Conservation (phyloP, 2,888 invertebrate genomes). For the Drosophila meridiana region DNA sequence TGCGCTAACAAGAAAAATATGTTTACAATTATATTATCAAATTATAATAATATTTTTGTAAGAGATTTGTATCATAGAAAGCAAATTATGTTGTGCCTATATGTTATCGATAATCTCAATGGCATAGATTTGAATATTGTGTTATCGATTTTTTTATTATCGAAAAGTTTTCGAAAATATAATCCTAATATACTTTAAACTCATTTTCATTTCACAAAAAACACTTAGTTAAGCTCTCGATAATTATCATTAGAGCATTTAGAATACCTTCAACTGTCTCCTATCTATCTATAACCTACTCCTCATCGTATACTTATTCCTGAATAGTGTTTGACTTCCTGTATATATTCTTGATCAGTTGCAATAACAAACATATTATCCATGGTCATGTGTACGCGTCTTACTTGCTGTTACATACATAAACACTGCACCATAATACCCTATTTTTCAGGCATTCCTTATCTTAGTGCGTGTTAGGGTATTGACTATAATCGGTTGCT, state of each 20-base stretch:
- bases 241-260: background rate
- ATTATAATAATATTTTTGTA: too few species aligned
- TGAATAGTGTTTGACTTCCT: background rate
- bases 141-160: too few species aligned
- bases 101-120: background rate
- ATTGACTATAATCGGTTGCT: constrained; percentile 4
- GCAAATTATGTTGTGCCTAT: background rate
- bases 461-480: background rate
- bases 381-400: too few species aligned
- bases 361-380: background rate
- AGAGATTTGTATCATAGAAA: too few species aligned
- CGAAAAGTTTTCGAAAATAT: background rate
- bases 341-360: background rate
- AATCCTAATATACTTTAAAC: background rate
- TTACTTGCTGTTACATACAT: background rate
- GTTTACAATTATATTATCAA: too few species aligned
- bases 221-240: too few species aligned
- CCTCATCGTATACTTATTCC: background rate
- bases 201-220: too few species aligned
- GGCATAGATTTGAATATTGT: too few species aligned
- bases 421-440: background rate
- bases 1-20: too few species aligned
- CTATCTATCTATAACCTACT: background rate
- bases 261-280: background rate
- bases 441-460: background rate